Percentiles rank a stretch among this genome's conserved stretches.
phyloP scores from a whole-genome alignment of 2,113 vertebrate genomes.

The Ameiurus melas region DNA sequence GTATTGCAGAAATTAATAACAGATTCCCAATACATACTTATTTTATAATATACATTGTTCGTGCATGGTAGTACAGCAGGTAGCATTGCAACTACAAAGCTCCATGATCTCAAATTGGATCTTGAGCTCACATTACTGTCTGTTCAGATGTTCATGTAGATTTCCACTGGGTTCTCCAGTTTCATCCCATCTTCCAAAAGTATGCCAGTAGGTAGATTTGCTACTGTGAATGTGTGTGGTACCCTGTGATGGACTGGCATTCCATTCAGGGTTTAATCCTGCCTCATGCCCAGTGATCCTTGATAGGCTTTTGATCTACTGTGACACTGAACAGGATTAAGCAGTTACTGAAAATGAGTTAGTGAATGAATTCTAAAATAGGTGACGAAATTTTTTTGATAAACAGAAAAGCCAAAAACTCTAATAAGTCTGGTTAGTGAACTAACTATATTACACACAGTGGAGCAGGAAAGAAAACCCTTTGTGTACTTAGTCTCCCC shows the following conservation, averaged over 20 bases:
- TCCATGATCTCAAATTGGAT: background rate
- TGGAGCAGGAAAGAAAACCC: conserved; percentile 43
- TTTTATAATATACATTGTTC: background rate
- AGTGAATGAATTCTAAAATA: background rate
- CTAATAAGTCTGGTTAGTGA: background rate
- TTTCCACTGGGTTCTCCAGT: background rate
- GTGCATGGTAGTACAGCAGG: background rate
- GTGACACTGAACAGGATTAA: background rate
- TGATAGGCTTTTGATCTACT: background rate
- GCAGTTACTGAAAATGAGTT: background rate
- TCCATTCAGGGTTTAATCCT: background rate
- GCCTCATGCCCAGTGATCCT: background rate
- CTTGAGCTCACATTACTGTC: background rate
- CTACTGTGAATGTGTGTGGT: background rate
- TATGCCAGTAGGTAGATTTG: background rate
- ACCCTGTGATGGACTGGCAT: background rate
- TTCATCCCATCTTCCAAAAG: background rate
- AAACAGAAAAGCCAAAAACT: background rate
- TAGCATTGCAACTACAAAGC: background rate
- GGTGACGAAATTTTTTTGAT: background rate
- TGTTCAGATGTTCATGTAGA: background rate
- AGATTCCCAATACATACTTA: background rate
- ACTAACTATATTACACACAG: conserved; percentile 45
- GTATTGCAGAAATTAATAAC: background rate
- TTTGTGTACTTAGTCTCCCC: conserved; percentile 39